phyloP scores from a whole-genome alignment of 1,140 invertebrate species.

The Cardiocondyla obscurior region DNA sequence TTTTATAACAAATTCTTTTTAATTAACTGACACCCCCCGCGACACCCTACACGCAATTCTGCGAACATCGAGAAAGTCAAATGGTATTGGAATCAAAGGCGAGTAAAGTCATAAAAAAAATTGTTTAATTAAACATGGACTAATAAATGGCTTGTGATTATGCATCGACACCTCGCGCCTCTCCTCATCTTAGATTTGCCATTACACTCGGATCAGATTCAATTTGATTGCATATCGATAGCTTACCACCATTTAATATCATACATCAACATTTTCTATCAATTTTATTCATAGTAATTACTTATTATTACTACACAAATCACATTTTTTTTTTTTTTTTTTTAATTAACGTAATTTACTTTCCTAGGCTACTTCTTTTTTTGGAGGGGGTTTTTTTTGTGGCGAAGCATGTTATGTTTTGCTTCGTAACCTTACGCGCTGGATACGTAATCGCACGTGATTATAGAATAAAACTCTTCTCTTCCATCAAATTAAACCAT shows the following conservation, averaged over 20 bases:
- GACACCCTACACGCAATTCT: background rate
- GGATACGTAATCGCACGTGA: background rate
- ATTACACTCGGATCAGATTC: background rate
- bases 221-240: conserved; percentile 38
- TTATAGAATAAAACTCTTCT: background rate
- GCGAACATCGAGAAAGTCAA: conserved; percentile 8
- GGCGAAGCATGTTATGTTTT: background rate
- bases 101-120: conserved; percentile 29
- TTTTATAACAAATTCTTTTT: background rate
- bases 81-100: conserved; percentile 40
- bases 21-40: conserved; percentile 7
- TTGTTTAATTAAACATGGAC: conserved; percentile 43
- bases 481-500: conserved; percentile 66
- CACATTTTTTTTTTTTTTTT: background rate
- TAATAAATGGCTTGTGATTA: conserved; percentile 11
- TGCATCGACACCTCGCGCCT: background rate
- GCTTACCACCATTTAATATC: conserved; percentile 11
- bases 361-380: conserved; percentile 25
- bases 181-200: background rate
- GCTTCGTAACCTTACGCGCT: background rate
- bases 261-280: conserved; percentile 8
- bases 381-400: background rate
- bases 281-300: conserved; percentile 40
- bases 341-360: background rate
- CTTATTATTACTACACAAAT: conserved; percentile 20